Evolutionary conservation across 2,113 vertebrate genomes (phyloP).

Genomic region (Formicarius rufipectus): DNA sequence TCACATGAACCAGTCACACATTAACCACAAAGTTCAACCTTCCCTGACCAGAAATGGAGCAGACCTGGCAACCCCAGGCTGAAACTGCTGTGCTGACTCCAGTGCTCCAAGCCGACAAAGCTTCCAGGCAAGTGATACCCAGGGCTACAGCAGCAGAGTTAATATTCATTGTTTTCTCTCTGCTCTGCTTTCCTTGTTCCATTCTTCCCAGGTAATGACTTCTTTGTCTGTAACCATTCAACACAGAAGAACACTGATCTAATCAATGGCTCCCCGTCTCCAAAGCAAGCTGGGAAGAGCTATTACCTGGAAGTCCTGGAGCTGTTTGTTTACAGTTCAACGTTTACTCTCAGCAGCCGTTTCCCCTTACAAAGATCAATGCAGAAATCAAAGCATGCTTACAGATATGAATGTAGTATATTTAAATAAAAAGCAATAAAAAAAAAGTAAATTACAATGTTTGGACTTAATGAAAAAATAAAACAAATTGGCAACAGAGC

Average conservation of each 20-base stretch:
- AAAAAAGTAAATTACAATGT: not conserved
- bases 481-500: not conserved
- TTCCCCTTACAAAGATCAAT: not conserved
- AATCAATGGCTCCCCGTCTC: not conserved
- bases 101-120: not conserved
- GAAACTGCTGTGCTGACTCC: not conserved
- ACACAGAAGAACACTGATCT: not conserved
- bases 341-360: not conserved
- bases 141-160: not conserved
- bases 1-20: not conserved
- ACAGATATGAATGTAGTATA: not conserved
- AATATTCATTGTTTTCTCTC: not conserved
- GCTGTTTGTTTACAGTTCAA: slow-evolving; percentile 12
- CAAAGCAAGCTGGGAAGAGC: not conserved
- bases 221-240: not conserved
- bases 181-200: not conserved
- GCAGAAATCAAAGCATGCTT: not conserved
- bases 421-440: not conserved
- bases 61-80: not conserved
- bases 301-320: not conserved
- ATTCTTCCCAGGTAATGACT: slow-evolving; percentile 1
- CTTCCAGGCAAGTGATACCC: not conserved
- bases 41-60: not conserved
- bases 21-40: not conserved
- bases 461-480: not conserved